Conservation (phyloP, 2,113 vertebrate genomes). For the Eurypyga helias region DNA sequence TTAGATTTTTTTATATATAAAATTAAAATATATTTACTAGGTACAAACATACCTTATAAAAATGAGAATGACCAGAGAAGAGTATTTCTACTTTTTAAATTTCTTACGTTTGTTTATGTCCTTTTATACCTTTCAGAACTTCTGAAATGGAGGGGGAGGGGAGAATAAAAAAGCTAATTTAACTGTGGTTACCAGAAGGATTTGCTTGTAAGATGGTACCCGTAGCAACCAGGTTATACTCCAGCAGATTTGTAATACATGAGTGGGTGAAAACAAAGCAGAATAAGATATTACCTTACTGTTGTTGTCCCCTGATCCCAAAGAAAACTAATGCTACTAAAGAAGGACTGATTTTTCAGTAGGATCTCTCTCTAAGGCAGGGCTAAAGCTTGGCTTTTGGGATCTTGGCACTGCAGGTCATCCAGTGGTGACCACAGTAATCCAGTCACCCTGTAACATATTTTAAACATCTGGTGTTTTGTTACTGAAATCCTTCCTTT, state of each 20-base stretch:
- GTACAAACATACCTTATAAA: background rate
- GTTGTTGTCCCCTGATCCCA: background rate
- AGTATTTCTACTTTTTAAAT: background rate
- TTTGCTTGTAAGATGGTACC: background rate
- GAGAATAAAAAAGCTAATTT: background rate
- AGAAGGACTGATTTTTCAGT: background rate
- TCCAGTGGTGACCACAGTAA: background rate
- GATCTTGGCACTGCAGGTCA: background rate
- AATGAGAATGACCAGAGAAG: background rate
- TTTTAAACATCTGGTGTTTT: background rate
- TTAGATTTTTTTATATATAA: background rate
- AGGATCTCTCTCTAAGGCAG: background rate
- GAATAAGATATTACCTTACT: background rate
- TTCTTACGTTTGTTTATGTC: background rate
- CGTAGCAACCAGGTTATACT: background rate
- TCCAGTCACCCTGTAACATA: background rate
- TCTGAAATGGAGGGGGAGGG: background rate
- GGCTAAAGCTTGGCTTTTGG: background rate
- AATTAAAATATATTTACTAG: background rate
- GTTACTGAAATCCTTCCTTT: background rate
- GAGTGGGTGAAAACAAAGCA: background rate
- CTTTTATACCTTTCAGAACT: background rate
- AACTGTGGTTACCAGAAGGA: background rate
- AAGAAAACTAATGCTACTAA: background rate
- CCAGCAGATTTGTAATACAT: background rate